A percentile compares a stretch with the other conserved stretches of the same genome.
phyloP scores from a whole-genome alignment of 2,113 vertebrate species.

The Miniopterus natalensis region DNA sequence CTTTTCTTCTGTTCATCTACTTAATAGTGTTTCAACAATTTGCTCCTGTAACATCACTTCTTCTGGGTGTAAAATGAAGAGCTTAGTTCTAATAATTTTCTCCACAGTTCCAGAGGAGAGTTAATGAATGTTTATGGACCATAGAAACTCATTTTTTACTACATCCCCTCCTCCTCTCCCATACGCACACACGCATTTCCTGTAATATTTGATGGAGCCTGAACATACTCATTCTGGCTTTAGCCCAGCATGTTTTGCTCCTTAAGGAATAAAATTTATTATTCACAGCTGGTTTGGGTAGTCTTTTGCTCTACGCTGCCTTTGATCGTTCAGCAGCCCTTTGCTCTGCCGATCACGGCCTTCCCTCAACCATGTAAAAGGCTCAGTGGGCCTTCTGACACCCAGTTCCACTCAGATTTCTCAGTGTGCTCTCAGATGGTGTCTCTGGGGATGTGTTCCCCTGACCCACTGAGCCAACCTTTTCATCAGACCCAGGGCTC shows the following conservation, averaged over 20 bases:
- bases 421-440: not conserved
- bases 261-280: conserved; percentile 46
- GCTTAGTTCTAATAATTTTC: conserved; percentile 21
- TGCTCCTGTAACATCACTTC: not conserved
- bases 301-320: not conserved
- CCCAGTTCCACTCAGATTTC: conserved; percentile 58
- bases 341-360: conserved; percentile 55
- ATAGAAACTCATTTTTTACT: not conserved
- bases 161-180: too few relatives aligned
- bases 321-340: conserved; percentile 40
- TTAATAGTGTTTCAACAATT: not conserved
- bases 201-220: not conserved
- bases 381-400: conserved; percentile 37
- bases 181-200: not conserved
- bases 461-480: conserved; percentile 33
- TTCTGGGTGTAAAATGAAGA: conserved; percentile 2
- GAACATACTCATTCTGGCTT: not conserved
- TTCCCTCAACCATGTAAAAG: conserved; percentile 38
- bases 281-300: conserved; percentile 19
- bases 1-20: not conserved
- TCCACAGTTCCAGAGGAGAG: not conserved
- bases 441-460: not conserved
- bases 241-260: not conserved
- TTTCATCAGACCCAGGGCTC: conserved; percentile 47
- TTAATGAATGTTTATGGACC: not conserved